phyloP scores from a whole-genome alignment of 2,797 vertebrate genomes.

The Argyrosomus regius region DNA sequence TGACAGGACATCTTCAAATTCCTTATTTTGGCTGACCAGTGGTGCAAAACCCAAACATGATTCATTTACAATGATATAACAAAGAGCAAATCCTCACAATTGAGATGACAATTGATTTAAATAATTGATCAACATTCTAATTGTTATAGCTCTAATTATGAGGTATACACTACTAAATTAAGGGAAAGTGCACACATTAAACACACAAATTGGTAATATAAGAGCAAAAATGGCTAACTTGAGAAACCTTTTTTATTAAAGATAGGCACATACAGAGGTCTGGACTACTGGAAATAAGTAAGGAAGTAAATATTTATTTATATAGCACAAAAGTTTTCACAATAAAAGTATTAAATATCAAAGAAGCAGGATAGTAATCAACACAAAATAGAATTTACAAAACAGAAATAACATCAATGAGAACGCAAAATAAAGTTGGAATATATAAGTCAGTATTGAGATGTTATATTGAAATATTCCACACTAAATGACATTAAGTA shows the following conservation, averaged over 20 bases:
- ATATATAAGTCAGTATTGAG: not conserved
- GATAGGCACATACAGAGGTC: not conserved
- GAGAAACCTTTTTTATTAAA: not conserved
- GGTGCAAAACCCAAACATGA: not conserved
- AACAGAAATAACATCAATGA: not conserved
- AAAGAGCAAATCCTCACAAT: not conserved
- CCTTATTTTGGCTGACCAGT: not conserved
- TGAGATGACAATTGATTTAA: not conserved
- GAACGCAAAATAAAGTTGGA: not conserved
- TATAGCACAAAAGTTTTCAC: not conserved
- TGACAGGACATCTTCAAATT: not conserved
- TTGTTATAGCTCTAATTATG: not conserved
- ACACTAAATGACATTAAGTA: not conserved
- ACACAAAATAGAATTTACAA: not conserved
- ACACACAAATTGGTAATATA: not conserved
- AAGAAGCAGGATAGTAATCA: not conserved
- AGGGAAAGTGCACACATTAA: not conserved
- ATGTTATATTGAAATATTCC: constrained; percentile 4
- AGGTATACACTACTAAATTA: not conserved
- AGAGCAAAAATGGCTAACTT: not conserved
- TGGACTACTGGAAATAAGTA: not conserved
- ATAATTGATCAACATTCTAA: not conserved
- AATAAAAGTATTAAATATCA: not conserved
- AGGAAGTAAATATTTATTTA: not conserved
- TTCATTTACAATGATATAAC: not conserved